Percentiles rank a stretch among this genome's conserved stretches.
Conservation (phyloP, 2,797 vertebrate species). For the Ctenopoma multispine region DNA sequence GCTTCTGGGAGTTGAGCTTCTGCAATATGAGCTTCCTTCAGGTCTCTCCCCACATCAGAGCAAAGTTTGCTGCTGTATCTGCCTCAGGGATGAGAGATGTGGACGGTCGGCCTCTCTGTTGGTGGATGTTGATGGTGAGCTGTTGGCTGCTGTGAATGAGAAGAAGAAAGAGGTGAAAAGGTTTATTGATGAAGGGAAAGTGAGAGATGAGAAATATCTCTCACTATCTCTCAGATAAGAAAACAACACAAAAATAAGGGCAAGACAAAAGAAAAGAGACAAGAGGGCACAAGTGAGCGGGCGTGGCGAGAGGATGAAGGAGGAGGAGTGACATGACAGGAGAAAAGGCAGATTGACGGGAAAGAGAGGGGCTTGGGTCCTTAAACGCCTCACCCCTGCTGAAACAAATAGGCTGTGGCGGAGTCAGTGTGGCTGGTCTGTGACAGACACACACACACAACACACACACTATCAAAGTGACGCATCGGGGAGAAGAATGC, state of each 20-base stretch:
- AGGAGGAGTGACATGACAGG: slow-evolving; percentile 28
- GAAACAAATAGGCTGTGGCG: slow-evolving; percentile 49
- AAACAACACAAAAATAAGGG: background rate
- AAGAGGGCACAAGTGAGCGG: slow-evolving; percentile 16
- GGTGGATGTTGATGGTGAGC: slow-evolving; percentile 27
- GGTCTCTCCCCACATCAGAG: slow-evolving; percentile 43
- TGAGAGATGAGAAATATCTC: background rate
- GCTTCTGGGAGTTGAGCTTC: slow-evolving; percentile 56
- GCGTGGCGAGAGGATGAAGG: slow-evolving; percentile 41
- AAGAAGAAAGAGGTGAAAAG: background rate
- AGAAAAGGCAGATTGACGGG: slow-evolving; percentile 42
- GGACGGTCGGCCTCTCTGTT: slow-evolving; percentile 40
- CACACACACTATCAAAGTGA: slow-evolving; percentile 39
- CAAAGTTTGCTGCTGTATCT: slow-evolving; percentile 25
- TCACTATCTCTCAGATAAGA: background rate
- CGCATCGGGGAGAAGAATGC: slow-evolving; percentile 66
- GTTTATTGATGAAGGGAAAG: background rate
- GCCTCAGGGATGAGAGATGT: slow-evolving; percentile 36
- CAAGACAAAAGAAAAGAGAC: background rate
- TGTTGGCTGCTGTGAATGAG: slow-evolving; percentile 12
- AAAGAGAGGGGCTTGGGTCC: slow-evolving; percentile 21
- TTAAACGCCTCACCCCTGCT: slow-evolving; percentile 52
- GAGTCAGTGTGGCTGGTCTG: slow-evolving; percentile 49
- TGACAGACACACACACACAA: slow-evolving; percentile 24
- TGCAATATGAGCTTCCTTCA: slow-evolving; percentile 51